Conservation (phyloP, 2,113 vertebrate genomes). For the Alces alces region DNA sequence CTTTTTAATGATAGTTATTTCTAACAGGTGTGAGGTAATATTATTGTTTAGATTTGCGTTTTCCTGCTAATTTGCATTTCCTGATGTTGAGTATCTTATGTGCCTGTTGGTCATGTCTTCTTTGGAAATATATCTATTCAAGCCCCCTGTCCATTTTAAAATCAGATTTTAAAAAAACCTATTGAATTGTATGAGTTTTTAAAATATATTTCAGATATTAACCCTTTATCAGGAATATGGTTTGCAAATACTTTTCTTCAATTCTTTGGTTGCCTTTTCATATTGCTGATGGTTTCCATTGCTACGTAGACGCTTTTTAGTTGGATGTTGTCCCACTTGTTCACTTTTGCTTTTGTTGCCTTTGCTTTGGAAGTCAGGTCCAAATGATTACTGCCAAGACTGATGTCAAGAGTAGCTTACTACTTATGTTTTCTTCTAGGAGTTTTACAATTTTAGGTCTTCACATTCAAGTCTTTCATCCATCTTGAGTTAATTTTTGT, state of each 20-base stretch:
- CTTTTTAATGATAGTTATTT: neutral
- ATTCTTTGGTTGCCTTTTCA: neutral
- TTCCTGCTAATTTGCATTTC: neutral
- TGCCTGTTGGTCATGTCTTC: neutral
- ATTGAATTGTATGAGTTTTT: neutral
- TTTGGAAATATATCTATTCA: neutral
- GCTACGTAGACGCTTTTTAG: neutral
- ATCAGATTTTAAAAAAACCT: neutral
- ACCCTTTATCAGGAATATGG: neutral
- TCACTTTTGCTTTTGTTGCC: neutral
- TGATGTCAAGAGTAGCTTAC: neutral
- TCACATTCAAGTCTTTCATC: neutral
- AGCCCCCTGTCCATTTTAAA: neutral
- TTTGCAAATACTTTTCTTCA: neutral
- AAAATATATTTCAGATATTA: neutral
- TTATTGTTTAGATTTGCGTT: neutral
- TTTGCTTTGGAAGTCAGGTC: neutral
- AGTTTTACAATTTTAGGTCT: neutral
- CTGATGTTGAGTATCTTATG: neutral
- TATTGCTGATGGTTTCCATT: neutral
- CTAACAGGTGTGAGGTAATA: neutral
- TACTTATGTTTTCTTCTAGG: neutral
- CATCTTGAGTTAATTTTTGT: neutral
- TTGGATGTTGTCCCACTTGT: neutral
- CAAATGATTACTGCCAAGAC: neutral